phyloP scores from a whole-genome alignment of 2,113 vertebrate species.

The Tachysurus vachellii region DNA sequence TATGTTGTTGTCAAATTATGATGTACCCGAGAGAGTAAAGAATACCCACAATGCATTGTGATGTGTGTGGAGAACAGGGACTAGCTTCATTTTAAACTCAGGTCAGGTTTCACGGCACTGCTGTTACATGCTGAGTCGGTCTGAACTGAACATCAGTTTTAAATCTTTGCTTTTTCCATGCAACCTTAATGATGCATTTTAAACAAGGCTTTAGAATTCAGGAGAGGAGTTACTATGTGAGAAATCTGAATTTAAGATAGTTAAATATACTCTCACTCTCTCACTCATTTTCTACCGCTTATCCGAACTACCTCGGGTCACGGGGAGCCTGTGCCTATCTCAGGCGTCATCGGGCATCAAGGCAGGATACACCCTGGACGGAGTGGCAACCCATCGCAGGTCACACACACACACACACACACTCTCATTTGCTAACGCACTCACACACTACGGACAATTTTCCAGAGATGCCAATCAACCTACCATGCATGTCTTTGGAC shows the following conservation, averaged over 20 bases:
- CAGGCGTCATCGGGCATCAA: too few relatives aligned
- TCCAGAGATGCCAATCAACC: too few relatives aligned
- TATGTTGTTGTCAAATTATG: not conserved
- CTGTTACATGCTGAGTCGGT: not conserved
- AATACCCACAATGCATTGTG: not conserved
- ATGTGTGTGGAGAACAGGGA: not conserved
- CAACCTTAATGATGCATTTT: not conserved
- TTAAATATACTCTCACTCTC: too few relatives aligned
- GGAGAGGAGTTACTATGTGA: not conserved
- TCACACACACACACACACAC: too few relatives aligned
- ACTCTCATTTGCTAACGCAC: too few relatives aligned
- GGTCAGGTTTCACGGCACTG: not conserved
- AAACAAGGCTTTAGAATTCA: not conserved
- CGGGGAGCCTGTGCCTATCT: too few relatives aligned
- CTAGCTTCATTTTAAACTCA: not conserved
- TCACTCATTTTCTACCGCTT: too few relatives aligned
- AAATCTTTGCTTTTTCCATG: not conserved
- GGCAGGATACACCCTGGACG: too few relatives aligned
- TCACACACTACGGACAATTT: too few relatives aligned
- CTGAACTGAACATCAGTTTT: not conserved
- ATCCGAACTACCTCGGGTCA: too few relatives aligned
- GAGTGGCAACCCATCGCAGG: too few relatives aligned
- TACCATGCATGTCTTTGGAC: too few relatives aligned
- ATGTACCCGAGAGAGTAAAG: not conserved
- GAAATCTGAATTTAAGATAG: not conserved